phyloP scores from a whole-genome alignment of 2,113 vertebrate species.

The Brachypteracias leptosomus region DNA sequence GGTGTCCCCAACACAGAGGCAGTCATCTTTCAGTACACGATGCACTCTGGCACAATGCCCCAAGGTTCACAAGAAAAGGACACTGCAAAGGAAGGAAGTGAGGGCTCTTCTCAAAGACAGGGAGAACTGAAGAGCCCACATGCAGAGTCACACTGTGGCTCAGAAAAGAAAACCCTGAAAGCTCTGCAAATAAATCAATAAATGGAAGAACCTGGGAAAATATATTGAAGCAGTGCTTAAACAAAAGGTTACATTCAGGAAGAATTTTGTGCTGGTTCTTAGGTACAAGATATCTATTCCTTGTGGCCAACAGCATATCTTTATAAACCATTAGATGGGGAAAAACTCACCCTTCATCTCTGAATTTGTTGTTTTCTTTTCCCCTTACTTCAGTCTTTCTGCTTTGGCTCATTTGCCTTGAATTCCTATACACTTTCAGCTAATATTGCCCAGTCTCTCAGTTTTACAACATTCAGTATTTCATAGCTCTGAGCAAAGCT shows the following conservation, averaged over 20 bases:
- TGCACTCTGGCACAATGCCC: not conserved
- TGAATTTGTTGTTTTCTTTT: not conserved
- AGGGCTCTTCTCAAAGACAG: not conserved
- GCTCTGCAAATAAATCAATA: not conserved
- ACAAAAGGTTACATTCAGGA: not conserved
- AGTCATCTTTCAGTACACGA: rapidly evolving
- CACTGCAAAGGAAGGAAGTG: not conserved
- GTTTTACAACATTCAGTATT: not conserved
- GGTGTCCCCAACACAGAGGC: not conserved
- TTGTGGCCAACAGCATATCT: not conserved
- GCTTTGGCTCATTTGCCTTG: not conserved
- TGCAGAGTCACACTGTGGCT: rapidly evolving
- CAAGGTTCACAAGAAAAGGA: not conserved
- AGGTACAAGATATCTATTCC: not conserved
- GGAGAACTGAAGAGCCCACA: not conserved
- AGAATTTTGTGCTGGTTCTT: not conserved
- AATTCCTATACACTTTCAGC: not conserved
- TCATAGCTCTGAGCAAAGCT: not conserved
- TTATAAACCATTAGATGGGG: not conserved
- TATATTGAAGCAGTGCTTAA: not conserved
- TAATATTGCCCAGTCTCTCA: not conserved
- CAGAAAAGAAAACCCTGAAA: not conserved
- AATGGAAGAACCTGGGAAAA: not conserved
- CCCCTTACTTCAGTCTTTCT: not conserved
- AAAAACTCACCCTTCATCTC: not conserved